Evolutionary conservation across 2,888 invertebrate genomes (phyloP).

Genomic region (Caenorhabditis japonica): DNA sequence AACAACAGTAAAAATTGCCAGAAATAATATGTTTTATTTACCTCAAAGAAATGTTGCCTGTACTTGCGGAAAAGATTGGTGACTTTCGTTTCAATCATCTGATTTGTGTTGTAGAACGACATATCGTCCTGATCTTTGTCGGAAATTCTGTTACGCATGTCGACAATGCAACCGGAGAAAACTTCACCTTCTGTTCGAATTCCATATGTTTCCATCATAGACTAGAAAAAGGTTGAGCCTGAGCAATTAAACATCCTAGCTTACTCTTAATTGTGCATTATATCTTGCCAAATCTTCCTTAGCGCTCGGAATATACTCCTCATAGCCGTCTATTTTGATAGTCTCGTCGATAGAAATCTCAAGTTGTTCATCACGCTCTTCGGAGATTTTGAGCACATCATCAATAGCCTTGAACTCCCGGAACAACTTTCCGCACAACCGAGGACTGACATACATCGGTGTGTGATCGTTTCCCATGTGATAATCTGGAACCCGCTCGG

Average conservation of each 20-base stretch:
- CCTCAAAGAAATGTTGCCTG: constrained; percentile 57
- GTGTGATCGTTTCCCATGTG: constrained; percentile 55
- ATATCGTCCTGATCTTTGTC: constrained; percentile 77
- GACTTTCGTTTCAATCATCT: constrained; percentile 72
- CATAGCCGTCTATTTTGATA: constrained; percentile 46
- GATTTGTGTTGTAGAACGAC: constrained; percentile 72
- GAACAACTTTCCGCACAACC: constrained; percentile 71
- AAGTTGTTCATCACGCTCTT: constrained; percentile 58
- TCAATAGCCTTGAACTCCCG: constrained; percentile 69
- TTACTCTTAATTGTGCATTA: constrained; percentile 55
- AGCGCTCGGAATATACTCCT: constrained; percentile 31
- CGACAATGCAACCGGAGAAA: constrained; percentile 71
- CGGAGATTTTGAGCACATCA: constrained; percentile 65
- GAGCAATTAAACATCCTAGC: constrained; percentile 6
- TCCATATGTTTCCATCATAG: constrained; percentile 72
- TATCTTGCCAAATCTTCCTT: constrained; percentile 50
- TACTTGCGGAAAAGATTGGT: constrained; percentile 50
- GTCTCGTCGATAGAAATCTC: constrained; percentile 49
- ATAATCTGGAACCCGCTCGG: constrained; percentile 58
- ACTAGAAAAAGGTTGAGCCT: constrained; percentile 27
- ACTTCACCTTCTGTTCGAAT: constrained; percentile 75
- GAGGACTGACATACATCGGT: constrained; percentile 56
- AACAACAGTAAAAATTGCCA: no score
- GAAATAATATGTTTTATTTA: not conserved
- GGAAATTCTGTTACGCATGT: constrained; percentile 72